Conservation (phyloP, 2,888 invertebrate species). For the Lepetodrilus schrolli region DNA sequence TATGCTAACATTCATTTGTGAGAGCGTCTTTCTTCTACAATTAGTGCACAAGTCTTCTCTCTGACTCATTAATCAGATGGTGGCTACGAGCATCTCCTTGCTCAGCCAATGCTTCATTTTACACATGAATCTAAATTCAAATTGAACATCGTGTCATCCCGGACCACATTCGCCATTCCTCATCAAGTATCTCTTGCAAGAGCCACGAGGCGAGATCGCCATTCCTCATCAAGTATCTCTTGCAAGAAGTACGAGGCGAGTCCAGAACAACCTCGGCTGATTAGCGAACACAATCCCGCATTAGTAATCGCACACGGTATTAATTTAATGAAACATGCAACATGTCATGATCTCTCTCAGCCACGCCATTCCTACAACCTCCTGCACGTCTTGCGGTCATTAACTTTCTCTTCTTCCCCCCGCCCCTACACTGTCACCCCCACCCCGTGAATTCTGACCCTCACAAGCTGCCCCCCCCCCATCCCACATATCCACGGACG, state of each 20-base stretch:
- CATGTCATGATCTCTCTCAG: conserved; percentile 8
- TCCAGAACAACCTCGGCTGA: too few species aligned
- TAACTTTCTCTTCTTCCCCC: too few species aligned
- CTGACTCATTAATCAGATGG: conserved; percentile 21
- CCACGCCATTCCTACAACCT: background rate
- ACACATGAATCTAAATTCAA: conserved; percentile 22
- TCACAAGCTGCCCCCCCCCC: too few species aligned
- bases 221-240: background rate
- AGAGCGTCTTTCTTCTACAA: background rate
- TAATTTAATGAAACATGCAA: conserved; percentile 27
- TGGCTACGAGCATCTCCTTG: background rate
- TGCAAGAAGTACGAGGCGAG: background rate
- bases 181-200: background rate
- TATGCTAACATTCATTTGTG: too few species aligned
- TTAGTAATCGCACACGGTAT: conserved; percentile 24
- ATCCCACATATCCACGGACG: too few species aligned
- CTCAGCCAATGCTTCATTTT: conserved; percentile 1
- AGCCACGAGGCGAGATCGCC: background rate
- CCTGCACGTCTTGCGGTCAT: background rate
- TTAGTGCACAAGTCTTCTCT: background rate
- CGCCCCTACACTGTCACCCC: too few species aligned
- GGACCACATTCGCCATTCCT: background rate
- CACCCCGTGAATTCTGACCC: too few species aligned
- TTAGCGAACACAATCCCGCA: conserved; percentile 15
- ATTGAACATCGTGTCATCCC: conserved; percentile 10